Evolutionary conservation across 2,113 vertebrate genomes (phyloP), one percentile per base, ranked within the genome.

Genomic region (Cyprinodon tularosa): DNA sequence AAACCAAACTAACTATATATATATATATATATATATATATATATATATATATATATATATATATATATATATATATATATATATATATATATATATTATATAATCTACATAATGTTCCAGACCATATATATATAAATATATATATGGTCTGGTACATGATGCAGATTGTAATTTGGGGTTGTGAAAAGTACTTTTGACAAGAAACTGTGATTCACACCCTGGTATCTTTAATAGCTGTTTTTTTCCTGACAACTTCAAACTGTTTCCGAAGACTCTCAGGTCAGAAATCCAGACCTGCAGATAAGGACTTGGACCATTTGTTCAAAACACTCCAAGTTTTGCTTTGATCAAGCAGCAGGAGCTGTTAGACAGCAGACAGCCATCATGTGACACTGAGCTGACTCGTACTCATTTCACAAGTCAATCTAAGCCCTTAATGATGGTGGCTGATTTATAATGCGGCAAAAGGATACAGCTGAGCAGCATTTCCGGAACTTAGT

Each of bases 341-440:
- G 78, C 68, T 87, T 72, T 79, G 72, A 82, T 68, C 61, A 69
- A 53, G 70, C 65, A 57, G 75, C 65, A 60, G 67, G 59, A 36
- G 69, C 68, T 66, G n/a, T 42, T 53, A 38, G n/a, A 77, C 74
- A 84, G 71, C 74, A 72, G 74, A 68, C 63, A 42, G 72, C 79
- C 81, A 76, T 82, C 76, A 76, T 85, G 80, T 81, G 85, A 89
- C 66, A 37, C 38, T 1, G 8, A 70, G 68, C 79, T 79, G 71
- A 81, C 70, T 75, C 68, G 61, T 69, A 37, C 53, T 72, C 7
- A 62, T 71, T 64, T 59, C 57, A 74, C 17, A 57, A 9, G 42
- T 42, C 42, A 42, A 42, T 4, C 42, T 42, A 9, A 42, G 42
- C 9, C 42, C 42, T 42, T 42, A 42, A 42, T 42, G 42, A 42